phyloP scores from a whole-genome alignment of 1,140 invertebrate genomes.

The Drosophila pachea region DNA sequence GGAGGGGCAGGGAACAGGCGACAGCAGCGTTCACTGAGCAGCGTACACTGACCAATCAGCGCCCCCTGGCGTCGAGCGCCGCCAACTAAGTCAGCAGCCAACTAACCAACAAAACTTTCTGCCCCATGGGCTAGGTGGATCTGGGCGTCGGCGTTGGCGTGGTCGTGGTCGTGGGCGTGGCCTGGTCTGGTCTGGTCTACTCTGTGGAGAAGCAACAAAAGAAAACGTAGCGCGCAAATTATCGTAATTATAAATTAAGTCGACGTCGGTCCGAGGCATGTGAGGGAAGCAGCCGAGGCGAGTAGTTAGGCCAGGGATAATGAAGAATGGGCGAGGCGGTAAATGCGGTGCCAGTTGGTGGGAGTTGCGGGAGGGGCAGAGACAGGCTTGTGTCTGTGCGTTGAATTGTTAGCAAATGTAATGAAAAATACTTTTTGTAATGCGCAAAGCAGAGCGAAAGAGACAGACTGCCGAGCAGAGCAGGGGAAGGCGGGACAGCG shows the following conservation, averaged over 20 bases:
- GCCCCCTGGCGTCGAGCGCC: constrained; percentile 14
- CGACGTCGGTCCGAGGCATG: constrained; percentile 56
- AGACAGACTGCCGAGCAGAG: neutral
- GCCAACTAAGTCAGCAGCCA: constrained; percentile 46
- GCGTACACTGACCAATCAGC: constrained; percentile 49
- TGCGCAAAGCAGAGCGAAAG: constrained; percentile 21
- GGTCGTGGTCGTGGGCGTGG: neutral
- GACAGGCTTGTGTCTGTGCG: constrained; percentile 12
- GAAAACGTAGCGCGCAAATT: constrained; percentile 77
- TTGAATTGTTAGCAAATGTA: constrained; percentile 57
- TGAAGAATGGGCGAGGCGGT: neutral
- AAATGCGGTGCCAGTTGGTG: neutral
- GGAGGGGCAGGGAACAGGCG: neutral
- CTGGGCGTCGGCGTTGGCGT: neutral
- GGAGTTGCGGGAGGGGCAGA: neutral
- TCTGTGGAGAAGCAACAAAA: constrained; percentile 55
- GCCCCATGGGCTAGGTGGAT: neutral
- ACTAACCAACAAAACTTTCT: constrained; percentile 67
- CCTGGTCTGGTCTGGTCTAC: no score
- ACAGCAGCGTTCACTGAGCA: constrained; percentile 6
- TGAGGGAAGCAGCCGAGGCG: constrained; percentile 6
- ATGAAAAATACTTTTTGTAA: constrained; percentile 71
- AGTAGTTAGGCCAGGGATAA: constrained; percentile 1
- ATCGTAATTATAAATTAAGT: constrained; percentile 78
- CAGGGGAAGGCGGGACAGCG: neutral